Evolutionary conservation across 2,113 vertebrate species (phyloP).

Genomic region (Gambusia holbrooki): DNA sequence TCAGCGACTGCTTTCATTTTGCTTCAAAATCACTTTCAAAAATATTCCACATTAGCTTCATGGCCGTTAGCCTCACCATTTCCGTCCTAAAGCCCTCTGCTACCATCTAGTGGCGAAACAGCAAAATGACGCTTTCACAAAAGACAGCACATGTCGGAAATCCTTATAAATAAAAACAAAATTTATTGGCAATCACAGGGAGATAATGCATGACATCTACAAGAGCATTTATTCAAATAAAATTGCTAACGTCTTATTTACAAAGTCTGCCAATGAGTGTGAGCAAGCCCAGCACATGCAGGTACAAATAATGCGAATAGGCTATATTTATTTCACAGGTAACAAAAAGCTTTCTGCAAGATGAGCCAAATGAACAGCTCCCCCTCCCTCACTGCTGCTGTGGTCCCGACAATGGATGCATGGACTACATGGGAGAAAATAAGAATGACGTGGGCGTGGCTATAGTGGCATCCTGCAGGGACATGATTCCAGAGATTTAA

Average conservation of each 20-base stretch:
- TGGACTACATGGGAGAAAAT: conserved; percentile 24
- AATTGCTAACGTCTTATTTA: conserved; percentile 75
- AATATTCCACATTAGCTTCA: too few species aligned
- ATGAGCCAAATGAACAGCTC: conserved; percentile 42
- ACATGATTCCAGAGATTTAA: not conserved
- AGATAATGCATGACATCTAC: conserved; percentile 70
- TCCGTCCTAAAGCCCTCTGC: conserved; percentile 43
- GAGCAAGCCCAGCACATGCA: conserved; percentile 71
- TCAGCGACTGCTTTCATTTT: not conserved
- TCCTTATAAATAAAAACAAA: conserved; percentile 72
- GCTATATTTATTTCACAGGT: conserved; percentile 58
- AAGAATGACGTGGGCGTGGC: conserved; percentile 1
- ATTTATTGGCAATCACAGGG: conserved; percentile 76
- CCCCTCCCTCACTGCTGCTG: conserved; percentile 55
- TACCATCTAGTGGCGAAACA: conserved; percentile 65
- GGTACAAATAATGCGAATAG: conserved; percentile 71
- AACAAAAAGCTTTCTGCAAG: conserved; percentile 67
- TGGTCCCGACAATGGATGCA: conserved; percentile 55
- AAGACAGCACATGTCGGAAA: conserved; percentile 6
- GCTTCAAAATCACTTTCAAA: not conserved
- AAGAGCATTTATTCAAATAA: conserved; percentile 69
- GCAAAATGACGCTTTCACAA: not conserved
- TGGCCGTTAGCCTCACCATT: not conserved
- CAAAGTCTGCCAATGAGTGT: conserved; percentile 73
- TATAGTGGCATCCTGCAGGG: conserved; percentile 18